A percentile compares a stretch with the other conserved stretches of the same genome.
These are phyloP conservation scores for Magallana gigas DNA, from an alignment of 1,140 invertebrate species.

Conservation along the genomic window DNA sequence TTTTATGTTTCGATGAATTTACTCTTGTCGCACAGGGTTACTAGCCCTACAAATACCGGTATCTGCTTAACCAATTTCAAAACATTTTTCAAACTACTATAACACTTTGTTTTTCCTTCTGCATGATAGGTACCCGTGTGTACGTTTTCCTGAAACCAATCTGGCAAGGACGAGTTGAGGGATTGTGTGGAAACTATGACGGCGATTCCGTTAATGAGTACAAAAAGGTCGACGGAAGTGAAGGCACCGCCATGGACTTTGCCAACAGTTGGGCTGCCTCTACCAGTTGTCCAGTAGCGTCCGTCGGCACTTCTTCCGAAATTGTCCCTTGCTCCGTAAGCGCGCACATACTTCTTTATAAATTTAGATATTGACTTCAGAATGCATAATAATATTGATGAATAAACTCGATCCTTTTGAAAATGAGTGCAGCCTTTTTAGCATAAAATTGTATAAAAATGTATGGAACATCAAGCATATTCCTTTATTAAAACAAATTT, in stretches of 20 bases:
- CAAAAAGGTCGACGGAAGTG: not conserved
- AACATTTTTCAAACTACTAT: not conserved
- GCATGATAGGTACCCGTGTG: constrained; percentile 59
- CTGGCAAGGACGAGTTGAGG: constrained; percentile 83
- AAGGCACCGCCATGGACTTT: constrained; percentile 84
- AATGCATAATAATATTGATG: too few relatives aligned
- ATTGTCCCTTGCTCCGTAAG: constrained; percentile 83
- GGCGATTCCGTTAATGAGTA: constrained; percentile 55
- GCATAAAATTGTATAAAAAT: too few relatives aligned
- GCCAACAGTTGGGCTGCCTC: constrained; percentile 90
- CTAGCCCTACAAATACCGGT: too few relatives aligned
- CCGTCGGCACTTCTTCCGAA: constrained; percentile 43
- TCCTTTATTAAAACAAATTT: too few relatives aligned
- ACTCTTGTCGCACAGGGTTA: too few relatives aligned
- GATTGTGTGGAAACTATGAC: constrained; percentile 94
- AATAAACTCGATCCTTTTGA: too few relatives aligned
- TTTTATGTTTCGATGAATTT: too few relatives aligned
- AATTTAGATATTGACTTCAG: too few relatives aligned
- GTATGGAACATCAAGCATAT: too few relatives aligned
- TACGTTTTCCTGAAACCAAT: constrained; percentile 51
- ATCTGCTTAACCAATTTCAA: too few relatives aligned
- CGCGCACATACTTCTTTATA: constrained; percentile 24
- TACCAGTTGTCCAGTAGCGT: constrained; percentile 84
- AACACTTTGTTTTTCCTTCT: not conserved
- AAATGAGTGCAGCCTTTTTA: too few relatives aligned